Evolutionary conservation across 1,140 invertebrate species (phyloP), one percentile per base, ranked within the genome.

Genomic region (Contarinia nasturtii): DNA sequence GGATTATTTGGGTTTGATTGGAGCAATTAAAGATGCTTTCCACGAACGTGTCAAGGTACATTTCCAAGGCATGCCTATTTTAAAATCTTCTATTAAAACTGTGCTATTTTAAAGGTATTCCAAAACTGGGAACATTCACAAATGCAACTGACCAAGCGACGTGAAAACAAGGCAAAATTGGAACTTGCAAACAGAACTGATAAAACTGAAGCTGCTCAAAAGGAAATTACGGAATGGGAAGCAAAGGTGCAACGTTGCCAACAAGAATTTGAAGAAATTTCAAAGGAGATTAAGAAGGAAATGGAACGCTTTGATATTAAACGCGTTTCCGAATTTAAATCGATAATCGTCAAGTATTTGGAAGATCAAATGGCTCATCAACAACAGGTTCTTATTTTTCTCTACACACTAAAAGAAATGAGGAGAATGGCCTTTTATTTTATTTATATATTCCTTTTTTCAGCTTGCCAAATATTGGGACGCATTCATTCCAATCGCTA

Each of bases 121-220:
- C 93, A 98, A 68, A 86, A 85, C 55, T 98, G 94, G 89, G 92
- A 98, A 63, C 89, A 93, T 60, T 86, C 92, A 40, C 89, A 96
- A 67, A 79, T 88, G 66, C 91, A 85, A 65, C 63, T 99, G 21
- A 90, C 82, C 14, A 94, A 94, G 60, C 92, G 97, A 59, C 74
- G 94, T 42, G 94, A 98, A 64, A 77, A 79, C 50, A 97, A 96
- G 64, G 85, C 83, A 2, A 89, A 92, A 59, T 70, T 91, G 1
- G 93, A 98, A 60, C 67, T 96, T 27, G 76, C 84, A 2, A 84
- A 85, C 51, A 79, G 88, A 50, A 76, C 70, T 7, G 94, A 98
- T 55, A 92, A 91, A 65, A 73, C 88, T n/a, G 82, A 83, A 50
- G 80, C 86, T 63, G 86, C 86, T 0, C 73, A 80, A 52, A 77